phyloP scores from a whole-genome alignment of 1,140 invertebrate genomes.

The Scaptomyza pallida region DNA sequence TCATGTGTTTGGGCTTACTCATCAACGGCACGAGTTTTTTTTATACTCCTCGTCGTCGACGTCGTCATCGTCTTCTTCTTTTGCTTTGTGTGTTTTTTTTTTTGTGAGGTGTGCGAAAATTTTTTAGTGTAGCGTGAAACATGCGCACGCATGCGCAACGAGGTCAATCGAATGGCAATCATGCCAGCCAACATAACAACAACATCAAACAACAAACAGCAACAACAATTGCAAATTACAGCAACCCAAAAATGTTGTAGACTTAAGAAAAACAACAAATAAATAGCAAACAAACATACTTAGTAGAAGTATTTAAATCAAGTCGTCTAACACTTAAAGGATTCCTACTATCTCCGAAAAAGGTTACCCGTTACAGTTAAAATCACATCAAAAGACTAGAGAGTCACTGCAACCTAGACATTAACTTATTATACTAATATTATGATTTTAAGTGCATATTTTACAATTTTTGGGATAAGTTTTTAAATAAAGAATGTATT shows the following conservation, averaged over 20 bases:
- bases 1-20: conserved; percentile 64
- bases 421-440: too few relatives aligned
- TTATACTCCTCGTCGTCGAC: neutral
- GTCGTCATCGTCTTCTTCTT: conserved; percentile 1
- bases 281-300: neutral
- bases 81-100: conserved; percentile 35
- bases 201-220: conserved; percentile 45
- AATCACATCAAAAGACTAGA: too few relatives aligned
- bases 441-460: too few relatives aligned
- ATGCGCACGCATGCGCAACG: conserved; percentile 80
- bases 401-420: too few relatives aligned
- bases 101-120: conserved; percentile 60
- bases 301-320: neutral
- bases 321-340: neutral
- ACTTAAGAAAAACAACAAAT: conserved; percentile 28
- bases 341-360: too few relatives aligned
- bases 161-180: conserved; percentile 81
- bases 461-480: too few relatives aligned
- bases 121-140: conserved; percentile 79
- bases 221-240: conserved; percentile 64
- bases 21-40: conserved; percentile 56
- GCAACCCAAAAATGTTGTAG: conserved; percentile 37
- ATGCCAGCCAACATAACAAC: conserved; percentile 48
- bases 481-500: too few relatives aligned
- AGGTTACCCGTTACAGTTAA: too few relatives aligned